Percentiles rank a stretch among this genome's conserved stretches.
Evolutionary conservation across 2,113 vertebrate genomes (phyloP).

Genomic region (Salminus brasiliensis): DNA sequence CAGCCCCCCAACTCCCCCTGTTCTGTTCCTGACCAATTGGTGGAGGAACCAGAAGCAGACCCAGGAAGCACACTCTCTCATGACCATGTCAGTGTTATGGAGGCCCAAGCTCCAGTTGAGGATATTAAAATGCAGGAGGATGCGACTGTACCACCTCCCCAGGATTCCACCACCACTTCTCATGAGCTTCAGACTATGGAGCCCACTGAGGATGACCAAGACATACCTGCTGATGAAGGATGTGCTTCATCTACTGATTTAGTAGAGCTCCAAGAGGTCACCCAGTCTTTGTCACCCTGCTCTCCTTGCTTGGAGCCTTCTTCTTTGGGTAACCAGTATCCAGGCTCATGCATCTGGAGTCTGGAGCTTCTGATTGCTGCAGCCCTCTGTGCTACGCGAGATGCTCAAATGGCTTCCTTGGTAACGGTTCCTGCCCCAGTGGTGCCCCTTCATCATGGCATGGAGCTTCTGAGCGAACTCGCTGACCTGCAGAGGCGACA

Average conservation of each 20-base stretch:
- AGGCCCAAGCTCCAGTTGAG: conserved; percentile 59
- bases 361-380: conserved; percentile 90
- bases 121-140: conserved; percentile 48
- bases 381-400: conserved; percentile 81
- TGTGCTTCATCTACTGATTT: neutral
- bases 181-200: conserved; percentile 16
- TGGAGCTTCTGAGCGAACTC: conserved; percentile 91
- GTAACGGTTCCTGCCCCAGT: conserved; percentile 34
- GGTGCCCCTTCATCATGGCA: conserved; percentile 78
- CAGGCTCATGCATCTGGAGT: conserved; percentile 79
- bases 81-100: conserved; percentile 46
- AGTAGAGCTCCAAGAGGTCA: neutral
- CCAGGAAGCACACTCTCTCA: conserved; percentile 54
- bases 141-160: conserved; percentile 29
- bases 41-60: conserved; percentile 48
- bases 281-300: conserved; percentile 14
- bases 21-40: neutral
- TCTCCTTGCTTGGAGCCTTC: neutral
- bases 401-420: conserved; percentile 65
- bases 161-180: neutral
- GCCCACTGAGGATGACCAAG: neutral
- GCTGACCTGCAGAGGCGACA: conserved; percentile 85
- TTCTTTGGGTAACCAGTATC: conserved; percentile 60
- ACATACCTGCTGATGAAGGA: conserved; percentile 10
- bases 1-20: conserved; percentile 38